Evolutionary conservation across 2,888 invertebrate genomes (phyloP).

Genomic region (Hirtodrosophila duncani): DNA sequence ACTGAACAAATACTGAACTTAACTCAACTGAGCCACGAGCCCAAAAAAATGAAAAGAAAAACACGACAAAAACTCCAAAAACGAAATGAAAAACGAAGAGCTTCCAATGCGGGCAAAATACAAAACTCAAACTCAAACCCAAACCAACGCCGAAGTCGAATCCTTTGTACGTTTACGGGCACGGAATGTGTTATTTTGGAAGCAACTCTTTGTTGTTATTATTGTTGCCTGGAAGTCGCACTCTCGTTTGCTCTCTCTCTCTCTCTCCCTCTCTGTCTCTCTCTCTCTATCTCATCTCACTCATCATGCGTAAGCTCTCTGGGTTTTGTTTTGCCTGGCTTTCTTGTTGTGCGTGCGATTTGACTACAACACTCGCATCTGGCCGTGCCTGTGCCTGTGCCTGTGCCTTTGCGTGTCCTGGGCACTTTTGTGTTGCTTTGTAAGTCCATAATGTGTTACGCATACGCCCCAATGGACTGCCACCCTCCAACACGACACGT

Average conservation of each 20-base stretch:
- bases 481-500: background rate
- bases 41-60: slow-evolving; percentile 22
- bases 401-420: slow-evolving; percentile 4
- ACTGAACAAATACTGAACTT: slow-evolving; percentile 52
- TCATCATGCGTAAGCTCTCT: background rate
- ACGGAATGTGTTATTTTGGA: slow-evolving; percentile 67
- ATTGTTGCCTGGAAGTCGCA: slow-evolving; percentile 48
- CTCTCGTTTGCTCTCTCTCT: slow-evolving; percentile 2
- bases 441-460: too few species aligned
- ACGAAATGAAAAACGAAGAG: slow-evolving; percentile 14
- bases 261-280: slow-evolving; percentile 7
- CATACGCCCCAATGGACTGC: too few species aligned
- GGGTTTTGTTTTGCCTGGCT: slow-evolving; percentile 25
- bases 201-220: slow-evolving; percentile 19
- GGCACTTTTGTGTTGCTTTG: too few species aligned
- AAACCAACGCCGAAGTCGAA: slow-evolving; percentile 43
- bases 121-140: slow-evolving; percentile 32
- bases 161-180: slow-evolving; percentile 50
- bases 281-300: background rate
- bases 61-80: slow-evolving; percentile 5
- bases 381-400: too few species aligned
- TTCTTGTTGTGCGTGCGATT: slow-evolving; percentile 33
- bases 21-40: slow-evolving; percentile 32
- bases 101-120: slow-evolving; percentile 44
- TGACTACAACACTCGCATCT: slow-evolving; percentile 27